Evolutionary conservation across 2,888 invertebrate species (phyloP).

Genomic region (Pseudoips prasinana): DNA sequence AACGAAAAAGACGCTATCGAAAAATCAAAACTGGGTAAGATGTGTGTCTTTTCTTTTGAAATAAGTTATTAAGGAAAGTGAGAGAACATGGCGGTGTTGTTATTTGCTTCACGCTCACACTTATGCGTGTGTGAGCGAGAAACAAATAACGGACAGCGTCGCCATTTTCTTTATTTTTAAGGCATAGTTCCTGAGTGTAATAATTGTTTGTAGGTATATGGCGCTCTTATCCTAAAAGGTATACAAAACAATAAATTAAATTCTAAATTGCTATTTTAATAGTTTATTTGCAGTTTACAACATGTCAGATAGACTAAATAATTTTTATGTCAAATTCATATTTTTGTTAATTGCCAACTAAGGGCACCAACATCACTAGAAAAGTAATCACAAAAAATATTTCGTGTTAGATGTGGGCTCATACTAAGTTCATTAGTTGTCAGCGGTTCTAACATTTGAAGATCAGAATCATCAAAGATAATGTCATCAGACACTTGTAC

Average conservation of each 20-base stretch:
- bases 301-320: background rate
- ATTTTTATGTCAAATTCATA: no score
- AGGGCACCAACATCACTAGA: constrained; percentile 15
- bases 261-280: background rate
- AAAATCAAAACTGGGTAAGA: constrained; percentile 18
- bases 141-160: no score
- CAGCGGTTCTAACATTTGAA: constrained; percentile 6
- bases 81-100: background rate
- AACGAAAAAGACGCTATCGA: constrained; percentile 11
- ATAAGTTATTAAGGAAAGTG: background rate
- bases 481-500: constrained; percentile 10
- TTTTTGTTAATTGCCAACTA: constrained; percentile 11
- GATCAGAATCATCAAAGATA: constrained; percentile 14
- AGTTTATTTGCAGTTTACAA: background rate
- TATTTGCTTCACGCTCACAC: no score
- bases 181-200: no score
- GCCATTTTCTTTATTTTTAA: no score
- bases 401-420: constrained; percentile 12
- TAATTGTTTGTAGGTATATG: background rate
- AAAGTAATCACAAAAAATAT: constrained; percentile 18
- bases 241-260: no score
- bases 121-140: no score
- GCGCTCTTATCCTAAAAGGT: background rate
- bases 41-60: background rate
- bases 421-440: constrained; percentile 5